These are phyloP conservation scores for Henricia sp. DNA, from an alignment of 53 echinoderm and acorn worm species.

Conservation along the genomic window DNA sequence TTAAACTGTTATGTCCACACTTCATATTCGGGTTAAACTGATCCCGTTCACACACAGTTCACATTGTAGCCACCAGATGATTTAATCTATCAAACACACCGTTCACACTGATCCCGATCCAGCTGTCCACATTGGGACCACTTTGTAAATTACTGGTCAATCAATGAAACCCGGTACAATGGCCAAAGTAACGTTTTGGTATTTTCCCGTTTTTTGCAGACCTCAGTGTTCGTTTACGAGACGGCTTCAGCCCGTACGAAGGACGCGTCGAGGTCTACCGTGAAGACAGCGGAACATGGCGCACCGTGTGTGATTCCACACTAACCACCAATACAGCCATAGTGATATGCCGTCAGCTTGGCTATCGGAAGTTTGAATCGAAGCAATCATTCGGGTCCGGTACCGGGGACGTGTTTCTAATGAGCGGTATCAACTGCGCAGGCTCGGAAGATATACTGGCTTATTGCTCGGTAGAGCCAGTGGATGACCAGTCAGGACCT, in stretches of 20 bases:
- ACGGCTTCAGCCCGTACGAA: conserved; percentile 26
- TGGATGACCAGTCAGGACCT: conserved; percentile 11
- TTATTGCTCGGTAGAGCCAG: conserved; percentile 12
- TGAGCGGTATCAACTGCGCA: conserved; percentile 50
- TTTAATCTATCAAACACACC: too few relatives aligned
- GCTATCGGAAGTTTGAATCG: conserved; percentile 43
- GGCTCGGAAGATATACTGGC: conserved; percentile 42
- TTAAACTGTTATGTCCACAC: too few relatives aligned
- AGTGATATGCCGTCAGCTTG: conserved; percentile 71
- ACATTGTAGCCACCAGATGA: too few relatives aligned
- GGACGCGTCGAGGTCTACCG: conserved; percentile 46
- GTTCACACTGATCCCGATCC: too few relatives aligned
- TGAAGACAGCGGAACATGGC: conserved; percentile 41
- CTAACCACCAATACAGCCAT: conserved; percentile 31
- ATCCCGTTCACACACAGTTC: too few relatives aligned
- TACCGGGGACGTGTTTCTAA: conserved; percentile 31
- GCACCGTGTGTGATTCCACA: conserved; percentile 63
- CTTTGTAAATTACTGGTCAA: too few relatives aligned
- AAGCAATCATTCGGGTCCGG: conserved; percentile 23
- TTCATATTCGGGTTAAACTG: too few relatives aligned
- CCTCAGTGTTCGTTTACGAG: conserved; percentile 32
- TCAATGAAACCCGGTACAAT: too few relatives aligned
- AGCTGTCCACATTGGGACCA: too few relatives aligned
- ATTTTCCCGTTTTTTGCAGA: conserved; percentile 11
- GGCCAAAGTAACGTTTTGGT: neutral